A percentile compares a stretch with the other conserved stretches of the same genome.
These are phyloP conservation scores for Timema cristinae DNA, from an alignment of 2,888 invertebrate species.

Conservation along the genomic window DNA sequence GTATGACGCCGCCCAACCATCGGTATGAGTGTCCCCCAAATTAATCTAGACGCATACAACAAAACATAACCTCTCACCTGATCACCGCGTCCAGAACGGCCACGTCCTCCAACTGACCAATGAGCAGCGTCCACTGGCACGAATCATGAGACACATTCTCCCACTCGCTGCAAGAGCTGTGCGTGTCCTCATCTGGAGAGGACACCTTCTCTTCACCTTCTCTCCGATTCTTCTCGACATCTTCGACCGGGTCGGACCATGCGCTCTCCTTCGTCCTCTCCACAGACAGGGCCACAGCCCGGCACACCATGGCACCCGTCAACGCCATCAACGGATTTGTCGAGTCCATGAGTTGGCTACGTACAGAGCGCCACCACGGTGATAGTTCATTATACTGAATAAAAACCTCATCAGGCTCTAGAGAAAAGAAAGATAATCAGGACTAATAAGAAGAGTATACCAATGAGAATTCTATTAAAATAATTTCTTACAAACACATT, in stretches of 20 bases:
- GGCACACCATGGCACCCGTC: conserved; percentile 77
- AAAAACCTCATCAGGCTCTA: conserved; percentile 51
- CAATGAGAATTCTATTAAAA: no score
- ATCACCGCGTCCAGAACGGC: conserved; percentile 72
- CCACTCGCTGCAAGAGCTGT: conserved; percentile 52
- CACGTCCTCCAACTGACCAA: conserved; percentile 85
- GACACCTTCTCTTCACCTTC: conserved; percentile 35
- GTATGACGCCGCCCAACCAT: no score
- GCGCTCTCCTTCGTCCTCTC: conserved; percentile 40
- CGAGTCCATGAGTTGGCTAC: conserved; percentile 68
- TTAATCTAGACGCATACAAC: no score
- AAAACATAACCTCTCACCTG: conserved; percentile 35
- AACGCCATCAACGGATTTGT: conserved; percentile 72
- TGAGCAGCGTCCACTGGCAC: conserved; percentile 80
- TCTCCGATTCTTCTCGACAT: conserved; percentile 38
- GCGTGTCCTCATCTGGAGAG: conserved; percentile 33
- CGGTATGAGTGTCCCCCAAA: no score
- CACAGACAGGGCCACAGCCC: conserved; percentile 61
- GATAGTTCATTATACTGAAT: conserved; percentile 68
- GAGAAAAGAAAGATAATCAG: conserved; percentile 16
- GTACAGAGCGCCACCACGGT: conserved; percentile 77
- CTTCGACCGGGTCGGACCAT: conserved; percentile 32
- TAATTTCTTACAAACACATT: no score
- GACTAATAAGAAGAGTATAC: no score
- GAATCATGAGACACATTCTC: conserved; percentile 80